Percentiles rank a stretch among this genome's conserved stretches.
Evolutionary conservation across 2,113 vertebrate species (phyloP).

Genomic region (Toxotes jaculatrix): DNA sequence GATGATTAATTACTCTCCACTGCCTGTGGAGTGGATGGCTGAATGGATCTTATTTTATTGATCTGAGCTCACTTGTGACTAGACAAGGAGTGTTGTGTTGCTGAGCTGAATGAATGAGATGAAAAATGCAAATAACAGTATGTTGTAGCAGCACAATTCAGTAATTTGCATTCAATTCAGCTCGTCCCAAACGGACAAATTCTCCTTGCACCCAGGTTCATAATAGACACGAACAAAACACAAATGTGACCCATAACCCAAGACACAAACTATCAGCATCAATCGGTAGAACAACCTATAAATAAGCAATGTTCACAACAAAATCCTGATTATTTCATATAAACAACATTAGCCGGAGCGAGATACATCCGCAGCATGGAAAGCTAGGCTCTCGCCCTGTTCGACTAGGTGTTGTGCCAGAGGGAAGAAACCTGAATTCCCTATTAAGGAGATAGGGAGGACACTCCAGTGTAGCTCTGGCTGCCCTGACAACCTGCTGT

Average conservation of each 20-base stretch:
- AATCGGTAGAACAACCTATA: background rate
- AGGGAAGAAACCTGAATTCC: constrained; percentile 26
- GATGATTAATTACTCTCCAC: background rate
- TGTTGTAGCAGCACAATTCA: background rate
- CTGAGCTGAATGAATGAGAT: background rate
- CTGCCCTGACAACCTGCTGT: constrained; percentile 52
- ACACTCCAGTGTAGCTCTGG: constrained; percentile 22
- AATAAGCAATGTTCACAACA: background rate
- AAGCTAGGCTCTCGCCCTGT: background rate
- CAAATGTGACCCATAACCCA: background rate
- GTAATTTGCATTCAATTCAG: background rate
- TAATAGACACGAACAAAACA: background rate
- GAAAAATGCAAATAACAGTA: background rate
- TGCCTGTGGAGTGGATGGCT: background rate
- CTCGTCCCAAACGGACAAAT: background rate
- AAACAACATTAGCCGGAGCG: background rate
- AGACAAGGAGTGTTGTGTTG: background rate
- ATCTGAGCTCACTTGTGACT: too few species aligned
- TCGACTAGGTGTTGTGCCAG: background rate
- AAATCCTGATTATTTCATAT: background rate
- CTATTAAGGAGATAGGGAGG: constrained; percentile 36
- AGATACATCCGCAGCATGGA: background rate
- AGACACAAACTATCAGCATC: background rate
- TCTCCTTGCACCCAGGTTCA: background rate
- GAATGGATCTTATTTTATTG: background rate